Conservation (phyloP, 2,797 vertebrate species). For the Girardinus metallicus region DNA sequence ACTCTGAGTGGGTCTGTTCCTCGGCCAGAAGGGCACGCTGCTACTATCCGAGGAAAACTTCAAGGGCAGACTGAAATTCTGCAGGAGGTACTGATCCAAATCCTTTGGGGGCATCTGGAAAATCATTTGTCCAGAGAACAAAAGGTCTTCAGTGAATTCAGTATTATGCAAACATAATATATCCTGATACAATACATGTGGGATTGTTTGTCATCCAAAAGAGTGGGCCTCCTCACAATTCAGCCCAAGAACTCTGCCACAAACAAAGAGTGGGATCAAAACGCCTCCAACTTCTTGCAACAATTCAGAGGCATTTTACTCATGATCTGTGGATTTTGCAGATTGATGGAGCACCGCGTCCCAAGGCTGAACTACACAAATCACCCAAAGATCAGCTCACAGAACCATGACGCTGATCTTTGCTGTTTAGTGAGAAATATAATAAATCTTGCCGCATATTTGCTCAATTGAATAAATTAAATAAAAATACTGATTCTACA, state of each 20-base stretch:
- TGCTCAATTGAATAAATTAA: not conserved
- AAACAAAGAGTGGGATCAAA: not conserved
- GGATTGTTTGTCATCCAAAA: not conserved
- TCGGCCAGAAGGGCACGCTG: not conserved
- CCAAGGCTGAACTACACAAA: not conserved
- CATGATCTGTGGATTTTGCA: not conserved
- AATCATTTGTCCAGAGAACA: not conserved
- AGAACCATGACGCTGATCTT: not conserved
- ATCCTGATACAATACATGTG: not conserved
- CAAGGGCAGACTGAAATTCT: not conserved
- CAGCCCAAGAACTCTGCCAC: not conserved
- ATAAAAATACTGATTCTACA: not conserved
- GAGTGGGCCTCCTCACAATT: not conserved
- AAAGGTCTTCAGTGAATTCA: constrained; percentile 1
- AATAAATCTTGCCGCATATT: not conserved
- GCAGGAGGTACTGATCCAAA: not conserved
- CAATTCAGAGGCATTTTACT: not conserved
- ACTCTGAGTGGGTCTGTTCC: not conserved
- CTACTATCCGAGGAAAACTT: not conserved
- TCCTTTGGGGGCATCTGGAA: not conserved
- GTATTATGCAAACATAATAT: not conserved
- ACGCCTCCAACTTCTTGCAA: not conserved
- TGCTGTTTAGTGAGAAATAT: not conserved
- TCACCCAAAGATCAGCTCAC: not conserved
- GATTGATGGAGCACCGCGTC: not conserved